Conservation (phyloP, 1,140 invertebrate species). For the Zaprionus ghesquierei region DNA sequence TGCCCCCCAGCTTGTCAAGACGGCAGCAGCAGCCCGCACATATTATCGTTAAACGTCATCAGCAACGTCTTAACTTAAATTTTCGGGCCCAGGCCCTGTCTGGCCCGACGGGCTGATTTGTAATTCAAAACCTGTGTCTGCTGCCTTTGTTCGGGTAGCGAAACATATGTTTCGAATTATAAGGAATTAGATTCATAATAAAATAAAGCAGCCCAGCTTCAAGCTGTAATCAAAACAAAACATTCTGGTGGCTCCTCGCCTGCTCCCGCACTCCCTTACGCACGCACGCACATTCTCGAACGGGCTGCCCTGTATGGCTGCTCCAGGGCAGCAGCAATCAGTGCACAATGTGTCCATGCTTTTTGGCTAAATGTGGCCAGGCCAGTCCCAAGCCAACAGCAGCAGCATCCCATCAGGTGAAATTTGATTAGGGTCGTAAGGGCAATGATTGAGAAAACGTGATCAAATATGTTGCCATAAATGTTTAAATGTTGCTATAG, state of each 20-base stretch:
- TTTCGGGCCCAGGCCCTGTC: constrained; percentile 18
- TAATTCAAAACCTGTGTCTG: constrained; percentile 78
- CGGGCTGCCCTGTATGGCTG: constrained; percentile 1
- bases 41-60: constrained; percentile 67
- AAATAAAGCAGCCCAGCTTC: constrained; percentile 74
- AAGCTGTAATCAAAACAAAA: constrained; percentile 79
- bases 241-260: constrained; percentile 48
- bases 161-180: constrained; percentile 80
- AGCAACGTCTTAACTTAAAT: constrained; percentile 76
- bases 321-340: constrained; percentile 59
- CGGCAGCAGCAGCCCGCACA: constrained; percentile 23
- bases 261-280: constrained; percentile 23
- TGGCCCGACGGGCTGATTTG: constrained; percentile 55
- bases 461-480: constrained; percentile 81
- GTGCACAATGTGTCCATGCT: constrained; percentile 76
- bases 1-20: constrained; percentile 1
- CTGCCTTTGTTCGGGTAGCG: constrained; percentile 12
- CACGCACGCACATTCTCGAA: constrained; percentile 40
- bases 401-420: constrained; percentile 69
- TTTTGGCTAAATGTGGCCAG: constrained; percentile 68
- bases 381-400: background rate
- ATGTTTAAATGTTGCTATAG: constrained; percentile 78
- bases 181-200: constrained; percentile 82
- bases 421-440: constrained; percentile 81
- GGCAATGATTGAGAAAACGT: constrained; percentile 81